These are phyloP conservation scores for Amyelois transitella DNA, from an alignment of 1,140 invertebrate species.

Conservation along the genomic window DNA sequence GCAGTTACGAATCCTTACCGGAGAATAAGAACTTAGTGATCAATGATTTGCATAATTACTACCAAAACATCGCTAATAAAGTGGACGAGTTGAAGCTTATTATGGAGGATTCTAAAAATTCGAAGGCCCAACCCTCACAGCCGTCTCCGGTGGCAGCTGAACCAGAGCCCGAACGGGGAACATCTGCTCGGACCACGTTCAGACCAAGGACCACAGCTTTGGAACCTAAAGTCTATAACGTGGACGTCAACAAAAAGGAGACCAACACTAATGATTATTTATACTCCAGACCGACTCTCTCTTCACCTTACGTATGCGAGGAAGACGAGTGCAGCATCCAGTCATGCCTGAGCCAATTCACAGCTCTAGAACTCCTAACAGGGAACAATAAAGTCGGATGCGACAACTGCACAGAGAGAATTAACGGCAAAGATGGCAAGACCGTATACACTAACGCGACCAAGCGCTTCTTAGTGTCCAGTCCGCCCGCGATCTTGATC, in stretches of 20 bases:
- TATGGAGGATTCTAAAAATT: constrained; percentile 31
- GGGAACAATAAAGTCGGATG: constrained; percentile 95
- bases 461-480: constrained; percentile 93
- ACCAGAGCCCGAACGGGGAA: constrained; percentile 14
- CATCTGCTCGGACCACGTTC: constrained; percentile 10
- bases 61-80: constrained; percentile 33
- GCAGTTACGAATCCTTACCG: constrained; percentile 38
- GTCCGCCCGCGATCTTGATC: constrained; percentile 94
- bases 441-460: constrained; percentile 91
- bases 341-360: constrained; percentile 94
- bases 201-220: constrained; percentile 22
- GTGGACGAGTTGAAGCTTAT: constrained; percentile 48
- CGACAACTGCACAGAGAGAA: constrained; percentile 88
- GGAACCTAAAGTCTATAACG: constrained; percentile 33
- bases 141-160: constrained; percentile 21
- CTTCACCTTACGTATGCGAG: constrained; percentile 79
- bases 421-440: constrained; percentile 79
- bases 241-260: constrained; percentile 27
- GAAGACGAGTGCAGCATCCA: constrained; percentile 88
- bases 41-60: constrained; percentile 33
- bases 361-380: constrained; percentile 88
- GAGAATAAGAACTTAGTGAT: constrained; percentile 25
- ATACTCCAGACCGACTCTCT: constrained; percentile 62
- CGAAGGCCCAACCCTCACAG: constrained; percentile 31
- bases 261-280: constrained; percentile 28